phyloP scores from a whole-genome alignment of 1,140 invertebrate species.

The Brachionus angularis region DNA sequence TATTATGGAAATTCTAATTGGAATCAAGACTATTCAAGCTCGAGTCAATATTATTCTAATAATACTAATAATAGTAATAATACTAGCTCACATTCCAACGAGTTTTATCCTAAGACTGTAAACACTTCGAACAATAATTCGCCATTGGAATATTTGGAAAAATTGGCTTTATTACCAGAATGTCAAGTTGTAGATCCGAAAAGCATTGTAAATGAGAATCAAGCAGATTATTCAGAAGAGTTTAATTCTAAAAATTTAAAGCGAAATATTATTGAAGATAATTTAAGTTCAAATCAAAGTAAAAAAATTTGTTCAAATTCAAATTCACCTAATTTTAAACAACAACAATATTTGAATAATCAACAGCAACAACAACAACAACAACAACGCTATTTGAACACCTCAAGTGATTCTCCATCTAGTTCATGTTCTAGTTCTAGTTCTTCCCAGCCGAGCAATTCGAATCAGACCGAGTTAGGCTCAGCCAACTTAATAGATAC shows the following conservation, averaged over 20 bases:
- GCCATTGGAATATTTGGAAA: conserved; percentile 21
- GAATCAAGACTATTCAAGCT: too few species aligned
- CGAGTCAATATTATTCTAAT: too few species aligned
- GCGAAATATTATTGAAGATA: too few species aligned
- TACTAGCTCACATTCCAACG: conserved; percentile 32
- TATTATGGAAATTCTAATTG: too few species aligned
- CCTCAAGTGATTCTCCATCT: conserved; percentile 24
- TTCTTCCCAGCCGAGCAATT: not conserved
- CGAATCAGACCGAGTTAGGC: not conserved
- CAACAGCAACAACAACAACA: too few species aligned
- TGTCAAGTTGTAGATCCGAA: conserved; percentile 39
- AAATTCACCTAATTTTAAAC: conserved; percentile 28
- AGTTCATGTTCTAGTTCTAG: conserved; percentile 13
- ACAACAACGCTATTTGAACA: not conserved
- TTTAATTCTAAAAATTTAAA: too few species aligned
- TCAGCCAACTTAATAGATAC: conserved; percentile 37
- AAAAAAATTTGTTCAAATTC: conserved; percentile 27
- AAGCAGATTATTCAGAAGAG: too few species aligned
- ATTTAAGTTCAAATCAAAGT: too few species aligned
- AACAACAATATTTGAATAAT: too few species aligned
- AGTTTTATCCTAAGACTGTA: not conserved
- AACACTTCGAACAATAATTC: conserved; percentile 31
- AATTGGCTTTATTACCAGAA: conserved; percentile 18
- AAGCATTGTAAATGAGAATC: conserved; percentile 14
- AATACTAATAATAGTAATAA: too few species aligned